A percentile compares a stretch with the other conserved stretches of the same genome.
Conservation (phyloP, 2,113 vertebrate genomes). For the Tonatia bakeri region DNA sequence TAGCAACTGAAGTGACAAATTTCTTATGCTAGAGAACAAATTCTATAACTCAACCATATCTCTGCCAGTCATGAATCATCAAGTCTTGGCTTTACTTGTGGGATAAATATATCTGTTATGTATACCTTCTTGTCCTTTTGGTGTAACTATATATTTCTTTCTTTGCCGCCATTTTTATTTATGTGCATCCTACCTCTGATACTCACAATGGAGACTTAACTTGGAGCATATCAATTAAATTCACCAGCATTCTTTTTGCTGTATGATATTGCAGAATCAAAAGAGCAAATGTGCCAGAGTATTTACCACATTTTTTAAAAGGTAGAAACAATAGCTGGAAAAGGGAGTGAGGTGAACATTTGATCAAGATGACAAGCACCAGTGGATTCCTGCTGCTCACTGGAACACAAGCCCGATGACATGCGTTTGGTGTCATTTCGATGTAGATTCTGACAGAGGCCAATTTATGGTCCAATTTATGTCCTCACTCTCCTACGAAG, state of each 20-base stretch:
- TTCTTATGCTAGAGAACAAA: conserved; percentile 78
- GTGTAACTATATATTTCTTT: conserved; percentile 76
- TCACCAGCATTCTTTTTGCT: conserved; percentile 64
- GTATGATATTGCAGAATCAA: conserved; percentile 52
- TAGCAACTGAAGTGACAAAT: conserved; percentile 69
- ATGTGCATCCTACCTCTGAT: conserved; percentile 65
- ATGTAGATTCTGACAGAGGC: conserved; percentile 84
- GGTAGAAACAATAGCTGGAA: conserved; percentile 60
- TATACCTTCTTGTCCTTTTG: conserved; percentile 75
- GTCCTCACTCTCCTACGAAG: conserved; percentile 81
- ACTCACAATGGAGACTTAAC: conserved; percentile 77
- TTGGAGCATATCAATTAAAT: conserved; percentile 78
- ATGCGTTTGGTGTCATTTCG: conserved; percentile 80
- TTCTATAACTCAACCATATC: conserved; percentile 77
- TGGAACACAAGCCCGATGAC: conserved; percentile 72
- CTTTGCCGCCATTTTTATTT: conserved; percentile 81
- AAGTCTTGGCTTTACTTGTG: conserved; percentile 75
- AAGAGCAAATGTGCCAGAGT: conserved; percentile 42
- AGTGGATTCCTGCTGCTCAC: conserved; percentile 70
- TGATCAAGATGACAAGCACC: conserved; percentile 79
- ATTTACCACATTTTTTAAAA: conserved; percentile 61
- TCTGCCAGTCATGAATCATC: conserved; percentile 81
- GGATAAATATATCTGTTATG: conserved; percentile 82
- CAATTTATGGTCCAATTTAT: conserved; percentile 87
- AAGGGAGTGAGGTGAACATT: conserved; percentile 68